Conservation (phyloP, 2,888 invertebrate genomes). For the Clostera curtula region DNA sequence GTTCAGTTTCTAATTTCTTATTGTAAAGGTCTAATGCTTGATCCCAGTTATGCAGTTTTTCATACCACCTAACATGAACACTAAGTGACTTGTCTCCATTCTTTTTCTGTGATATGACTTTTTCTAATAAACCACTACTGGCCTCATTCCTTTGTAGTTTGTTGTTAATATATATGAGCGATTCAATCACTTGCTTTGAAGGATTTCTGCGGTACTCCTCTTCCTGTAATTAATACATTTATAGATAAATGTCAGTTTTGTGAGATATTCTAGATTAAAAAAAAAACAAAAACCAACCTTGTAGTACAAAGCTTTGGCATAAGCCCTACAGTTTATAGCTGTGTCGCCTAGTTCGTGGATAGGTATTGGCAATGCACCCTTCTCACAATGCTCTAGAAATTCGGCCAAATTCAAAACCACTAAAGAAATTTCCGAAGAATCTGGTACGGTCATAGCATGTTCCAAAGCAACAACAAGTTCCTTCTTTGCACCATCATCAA, state of each 20-base stretch:
- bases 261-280: neutral
- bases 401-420: slow-evolving; percentile 97
- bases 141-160: slow-evolving; percentile 99
- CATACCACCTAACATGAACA: slow-evolving; percentile 93
- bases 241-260: too few relatives aligned
- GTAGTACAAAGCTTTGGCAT: slow-evolving; percentile 78
- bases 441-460: slow-evolving; percentile 91
- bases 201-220: slow-evolving; percentile 86
- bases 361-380: slow-evolving; percentile 93
- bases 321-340: slow-evolving; percentile 93
- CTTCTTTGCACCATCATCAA: slow-evolving; percentile 86
- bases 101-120: slow-evolving; percentile 86
- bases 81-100: slow-evolving; percentile 73
- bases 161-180: slow-evolving; percentile 96
- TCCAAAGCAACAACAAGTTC: slow-evolving; percentile 90
- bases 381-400: slow-evolving; percentile 99
- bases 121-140: slow-evolving; percentile 92
- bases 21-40: slow-evolving; percentile 93
- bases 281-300: slow-evolving; percentile 45
- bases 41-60: slow-evolving; percentile 99
- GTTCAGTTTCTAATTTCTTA: slow-evolving; percentile 80
- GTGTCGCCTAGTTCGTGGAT: slow-evolving; percentile 90
- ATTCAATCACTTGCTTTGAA: slow-evolving; percentile 89
- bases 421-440: slow-evolving; percentile 95
- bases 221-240: slow-evolving; percentile 69